Percentiles rank a stretch among this genome's conserved stretches.
Evolutionary conservation across 1,140 invertebrate genomes (phyloP).

Genomic region (Leptopilina boulardi): DNA sequence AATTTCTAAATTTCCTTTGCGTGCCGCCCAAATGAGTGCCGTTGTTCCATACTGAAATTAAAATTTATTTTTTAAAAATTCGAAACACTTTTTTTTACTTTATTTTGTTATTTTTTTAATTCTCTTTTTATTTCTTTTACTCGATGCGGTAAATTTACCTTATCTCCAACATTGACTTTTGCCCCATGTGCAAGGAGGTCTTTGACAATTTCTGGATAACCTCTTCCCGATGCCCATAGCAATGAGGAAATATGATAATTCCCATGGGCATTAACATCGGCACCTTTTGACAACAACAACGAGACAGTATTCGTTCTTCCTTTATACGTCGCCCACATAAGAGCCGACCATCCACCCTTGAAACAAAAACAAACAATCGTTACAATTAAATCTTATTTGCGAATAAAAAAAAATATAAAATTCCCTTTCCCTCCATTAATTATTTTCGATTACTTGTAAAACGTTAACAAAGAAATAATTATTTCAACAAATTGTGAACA

Average conservation of each 20-base stretch:
- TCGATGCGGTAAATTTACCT: constrained; percentile 77
- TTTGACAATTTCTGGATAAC: constrained; percentile 90
- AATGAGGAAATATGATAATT: constrained; percentile 96
- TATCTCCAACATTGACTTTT: constrained; percentile 94
- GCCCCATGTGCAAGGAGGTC: constrained; percentile 89
- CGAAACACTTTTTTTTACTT: background rate
- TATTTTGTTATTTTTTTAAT: too few species aligned
- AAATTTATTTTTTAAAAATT: background rate
- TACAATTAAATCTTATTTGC: background rate
- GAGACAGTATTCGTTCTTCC: constrained; percentile 88
- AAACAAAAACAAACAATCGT: constrained; percentile 22
- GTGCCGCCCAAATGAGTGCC: constrained; percentile 94
- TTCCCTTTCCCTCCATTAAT: too few species aligned
- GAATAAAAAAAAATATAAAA: too few species aligned
- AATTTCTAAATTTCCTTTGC: constrained; percentile 92
- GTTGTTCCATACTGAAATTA: constrained; percentile 92
- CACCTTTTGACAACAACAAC: constrained; percentile 90
- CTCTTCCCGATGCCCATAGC: constrained; percentile 95
- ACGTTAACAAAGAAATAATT: background rate
- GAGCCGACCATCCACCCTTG: constrained; percentile 95
- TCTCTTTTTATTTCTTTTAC: constrained; percentile 87
- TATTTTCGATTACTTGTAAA: background rate
- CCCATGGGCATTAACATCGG: constrained; percentile 96
- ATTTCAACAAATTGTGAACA: constrained; percentile 42
- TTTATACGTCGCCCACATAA: constrained; percentile 99